Evolutionary conservation across 2,113 vertebrate species (phyloP).

Genomic region (Pelecanoides urinatrix): DNA sequence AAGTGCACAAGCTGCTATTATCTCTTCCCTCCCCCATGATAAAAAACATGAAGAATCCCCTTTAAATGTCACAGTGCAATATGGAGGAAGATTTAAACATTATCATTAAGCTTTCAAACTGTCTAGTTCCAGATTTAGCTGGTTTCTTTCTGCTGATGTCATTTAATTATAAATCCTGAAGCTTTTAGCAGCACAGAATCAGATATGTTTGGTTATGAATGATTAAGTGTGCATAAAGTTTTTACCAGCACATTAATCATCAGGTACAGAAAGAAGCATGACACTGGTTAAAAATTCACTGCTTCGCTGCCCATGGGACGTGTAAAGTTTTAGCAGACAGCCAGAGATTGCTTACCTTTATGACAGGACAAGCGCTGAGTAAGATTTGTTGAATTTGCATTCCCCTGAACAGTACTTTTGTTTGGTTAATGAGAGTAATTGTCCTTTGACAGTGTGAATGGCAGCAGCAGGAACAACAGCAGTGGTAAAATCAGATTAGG

Average conservation of each 20-base stretch:
- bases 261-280: slow-evolving; percentile 30
- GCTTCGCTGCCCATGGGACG: not conserved
- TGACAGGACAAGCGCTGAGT: not conserved
- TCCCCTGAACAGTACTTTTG: not conserved
- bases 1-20: not conserved
- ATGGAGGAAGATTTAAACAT: not conserved
- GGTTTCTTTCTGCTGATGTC: slow-evolving; percentile 25
- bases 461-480: not conserved
- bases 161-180: slow-evolving; percentile 71
- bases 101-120: slow-evolving; percentile 22
- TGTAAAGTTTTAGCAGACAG: not conserved
- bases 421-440: not conserved
- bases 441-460: not conserved
- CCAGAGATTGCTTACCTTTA: not conserved
- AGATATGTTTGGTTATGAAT: slow-evolving; percentile 67
- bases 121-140: slow-evolving; percentile 18
- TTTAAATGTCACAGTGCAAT: not conserved
- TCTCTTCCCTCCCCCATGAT: not conserved
- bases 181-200: slow-evolving; percentile 64
- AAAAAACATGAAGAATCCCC: not conserved
- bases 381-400: not conserved
- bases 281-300: slow-evolving; percentile 59
- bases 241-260: slow-evolving; percentile 72
- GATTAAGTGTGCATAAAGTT: slow-evolving; percentile 71
- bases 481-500: not conserved